Base-by-base conservation (phyloP, 2,888 invertebrate species). In the Elmis aenea region DNA sequence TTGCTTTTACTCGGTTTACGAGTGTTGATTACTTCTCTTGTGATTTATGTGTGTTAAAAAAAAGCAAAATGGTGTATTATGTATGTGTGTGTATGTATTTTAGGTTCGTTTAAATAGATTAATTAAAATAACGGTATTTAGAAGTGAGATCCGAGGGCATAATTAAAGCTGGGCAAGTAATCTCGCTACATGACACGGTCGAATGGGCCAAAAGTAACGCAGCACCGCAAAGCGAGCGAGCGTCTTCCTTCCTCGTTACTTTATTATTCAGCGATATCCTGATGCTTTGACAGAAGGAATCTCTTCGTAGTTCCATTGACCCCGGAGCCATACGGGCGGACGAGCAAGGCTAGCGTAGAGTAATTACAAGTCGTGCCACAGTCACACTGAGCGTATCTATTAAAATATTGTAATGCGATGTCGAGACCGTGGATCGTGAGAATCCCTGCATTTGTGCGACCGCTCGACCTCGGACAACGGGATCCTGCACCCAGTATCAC, bases 381-480 rank as follows among this genome's bases (percentile, higher is more conserved):
- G 48, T 49, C 51, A 48, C 48, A 37, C 36, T 42, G 30, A 40
- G 34, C 41, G 45, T 46, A 48, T 46, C 46, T 54, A 48, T 52
- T 51, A 50, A 52, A 51, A 54, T 54, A 54, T 49, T 48, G 45
- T 39, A 40, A 37, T 48, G 46, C 45, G 39, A 49, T 50, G 48
- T 45, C 36, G 48, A 39, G 47, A 45, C 41, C 39, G 38, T 37
- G 46, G 49, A 54, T 51, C 55, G 55, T 55, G 55, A 55, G 55
- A 55, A 55, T 50, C 46, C 50, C 45, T 46, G 48, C 51, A 48
- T 51, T 50, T 44, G 46, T 47, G 45, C 46, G 46, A 45, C 50
- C 48, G 48, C 45, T 31, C 47, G 53, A 53, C 53, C 53, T 49
- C 45, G 42, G 46, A 50, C 50, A 51, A 51, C 51, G 51, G 51